Base-by-base conservation (phyloP, 1,140 invertebrate genomes). In the Scaptomyza hsui region DNA sequence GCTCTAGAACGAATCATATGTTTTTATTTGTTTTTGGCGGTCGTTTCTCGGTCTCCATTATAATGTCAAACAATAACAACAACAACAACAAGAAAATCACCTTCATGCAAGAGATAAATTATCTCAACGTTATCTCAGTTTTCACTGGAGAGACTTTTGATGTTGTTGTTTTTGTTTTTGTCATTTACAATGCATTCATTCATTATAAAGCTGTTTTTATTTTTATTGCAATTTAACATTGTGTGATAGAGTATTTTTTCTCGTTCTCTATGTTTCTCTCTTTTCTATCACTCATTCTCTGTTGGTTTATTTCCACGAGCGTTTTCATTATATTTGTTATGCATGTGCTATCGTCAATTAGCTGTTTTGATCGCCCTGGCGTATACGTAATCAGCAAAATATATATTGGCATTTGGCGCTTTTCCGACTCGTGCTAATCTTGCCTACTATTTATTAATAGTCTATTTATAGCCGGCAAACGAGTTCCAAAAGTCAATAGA, bases 51-150 rank as follows among this genome's bases (percentile, higher is more conserved):
- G 29, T 71, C 51, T 72, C 15, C 52, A 68, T 48, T 55, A 32
- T 39, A 63, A 57, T 59, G 64, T 52, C 73, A 51, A 63, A 62
- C 41, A 70, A 59, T 51, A 48, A 29, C 37, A 68, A 61, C 37
- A 42, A 47, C 64, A 51, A 12, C 41, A 53, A 62, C 42, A 57
- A 57, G 52, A 45, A 16, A 72, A 73, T 88, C 75, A 82, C 82
- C 82, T 88, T 88, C 82, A 78, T 45, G 53, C 56, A 82, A 75
- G 75, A 78, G 75, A 53, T 48, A 9, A 56, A 70, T 64, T 63
- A 70, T 51, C 59, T 75, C 67, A 75, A 24, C 72, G 60, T 51
- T 53, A 78, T 67, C 56, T 67, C 48, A 55, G 48, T 63, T 73
- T 69, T 29, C 70, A 72, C 45, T 61, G 21, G 48, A 55, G 37